Evolutionary conservation across 2,888 invertebrate species (phyloP), one percentile per base, ranked within the genome.

Genomic region (Hemithea aestivaria): DNA sequence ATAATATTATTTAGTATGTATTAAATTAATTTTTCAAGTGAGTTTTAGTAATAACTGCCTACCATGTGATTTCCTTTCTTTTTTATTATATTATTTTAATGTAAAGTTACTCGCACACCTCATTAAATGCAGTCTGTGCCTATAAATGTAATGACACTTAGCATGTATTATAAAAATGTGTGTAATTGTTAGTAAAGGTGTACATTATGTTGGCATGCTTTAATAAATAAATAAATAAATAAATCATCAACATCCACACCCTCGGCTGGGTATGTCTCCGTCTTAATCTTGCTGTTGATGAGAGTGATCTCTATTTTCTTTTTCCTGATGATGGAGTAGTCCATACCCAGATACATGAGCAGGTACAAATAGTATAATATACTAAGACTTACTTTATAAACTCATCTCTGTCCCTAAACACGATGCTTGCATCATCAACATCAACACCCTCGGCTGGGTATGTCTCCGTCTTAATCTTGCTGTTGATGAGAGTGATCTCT

Each of bases 271-370:
- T 73, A 87, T 0, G 71, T 72, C 45, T 87, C 84, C 7, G 52
- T 58, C 1, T 66, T 58, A 7, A 55, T 62, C 52, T 79, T 80
- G 35, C 81, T 73, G 45, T 78, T 58, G 1, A 87, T 55, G 2
- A 84, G 66, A 16, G 67, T 58, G 1, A 78, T 48, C 43, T 87
- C 85, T 7, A 88, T 55, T 10, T 59, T 72, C 33, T 77, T 81
- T 0, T 87, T 83, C 34, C 78, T 66, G 29, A 88, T 72, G 1
- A 72, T 47, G 7, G 51, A 65, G 24, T 70, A 75, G 44, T 81
- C 65, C 6, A 81, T 75, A 1, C 88, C 87, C 2, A 88, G 61
- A 47, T 84, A 87, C 75, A 82, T 85, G 1, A 88, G 56, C 2
- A 77, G 42, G 45, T 87, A 72, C 9, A 88, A 54, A 24, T 73